Percentiles rank a stretch among this genome's conserved stretches.
These are phyloP conservation scores for Oceanodroma tethys DNA, from an alignment of 2,113 vertebrate species.

Conservation along the genomic window DNA sequence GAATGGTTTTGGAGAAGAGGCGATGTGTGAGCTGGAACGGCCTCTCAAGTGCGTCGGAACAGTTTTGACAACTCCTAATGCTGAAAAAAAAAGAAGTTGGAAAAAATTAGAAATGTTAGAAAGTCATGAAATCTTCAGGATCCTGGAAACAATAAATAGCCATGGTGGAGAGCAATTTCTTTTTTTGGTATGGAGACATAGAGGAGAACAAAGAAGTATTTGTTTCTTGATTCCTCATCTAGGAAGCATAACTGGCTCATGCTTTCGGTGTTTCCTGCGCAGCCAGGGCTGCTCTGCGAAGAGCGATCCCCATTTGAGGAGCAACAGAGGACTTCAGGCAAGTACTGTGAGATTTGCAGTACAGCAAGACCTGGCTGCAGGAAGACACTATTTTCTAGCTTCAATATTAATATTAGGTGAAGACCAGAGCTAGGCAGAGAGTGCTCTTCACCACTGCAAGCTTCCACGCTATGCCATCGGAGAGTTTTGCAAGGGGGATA, in stretches of 20 bases:
- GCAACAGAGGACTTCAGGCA: not conserved
- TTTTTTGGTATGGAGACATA: not conserved
- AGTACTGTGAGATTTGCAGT: not conserved
- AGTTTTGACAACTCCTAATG: not conserved
- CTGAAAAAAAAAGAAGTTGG: not conserved
- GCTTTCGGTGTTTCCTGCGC: not conserved
- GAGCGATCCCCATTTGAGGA: not conserved
- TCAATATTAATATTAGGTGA: not conserved
- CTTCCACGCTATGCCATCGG: not conserved
- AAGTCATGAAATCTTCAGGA: not conserved
- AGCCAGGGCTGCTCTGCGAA: not conserved
- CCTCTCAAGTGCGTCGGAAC: fast-evolving
- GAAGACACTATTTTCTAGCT: not conserved
- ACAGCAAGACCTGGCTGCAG: not conserved
- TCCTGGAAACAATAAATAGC: not conserved
- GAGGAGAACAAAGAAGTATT: not conserved
- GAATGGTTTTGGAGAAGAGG: not conserved
- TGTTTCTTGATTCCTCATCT: not conserved
- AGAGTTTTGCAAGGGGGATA: not conserved
- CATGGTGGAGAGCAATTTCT: not conserved
- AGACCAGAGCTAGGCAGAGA: not conserved
- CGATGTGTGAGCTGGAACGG: fast-evolving
- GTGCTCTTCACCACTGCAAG: not conserved
- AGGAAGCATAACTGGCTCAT: not conserved
- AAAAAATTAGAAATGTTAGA: not conserved